Base-by-base conservation (phyloP, 2,888 invertebrate genomes). In the Zaprionus obscuricornis region DNA sequence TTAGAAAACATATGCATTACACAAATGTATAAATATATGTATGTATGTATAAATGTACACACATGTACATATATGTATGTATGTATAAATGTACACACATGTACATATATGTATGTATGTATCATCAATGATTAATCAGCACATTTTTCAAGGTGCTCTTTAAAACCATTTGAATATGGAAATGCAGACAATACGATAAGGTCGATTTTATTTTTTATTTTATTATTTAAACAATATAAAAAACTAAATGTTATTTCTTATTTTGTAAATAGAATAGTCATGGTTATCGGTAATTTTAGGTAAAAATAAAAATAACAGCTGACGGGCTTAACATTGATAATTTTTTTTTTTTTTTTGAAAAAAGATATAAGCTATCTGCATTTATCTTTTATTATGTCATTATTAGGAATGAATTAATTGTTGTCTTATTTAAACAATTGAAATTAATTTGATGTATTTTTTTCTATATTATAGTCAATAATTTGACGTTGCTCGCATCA, bases 401-500 rank as follows among this genome's bases (percentile, higher is more conserved):
- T 2, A 33, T 3, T 33, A 7, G 7, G 3, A 4, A 11, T 11
- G 33, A 33, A 11, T 26, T 27, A 27, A 14, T 8, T 11, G 8
- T 17, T 17, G 8, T 37, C 3, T 27, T 27, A 27, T 10, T n/a
- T 3, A 27, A 39, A 26, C 39, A 24, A 29, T 29, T 43, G 14
- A 8, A 11, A 8, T 10, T 7, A 22, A 50, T 31, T 14, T 51
- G 33, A 46, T 24, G 34, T 33, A 13, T 11, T 5, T 11, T 4
- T 22, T 22, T 22, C 7, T 22, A 22, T 22, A 72, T 66, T 75
- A 49, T 69, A 86, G 84, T 76, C 54, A 84, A 88, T 52, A 81
- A 86, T 54, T 74, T 87, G 64, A 74, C 87, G 49, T 60, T 86
- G 40, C 81, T 88, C 49, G 87, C 88, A 52, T 87, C 88, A 52